Conservation (phyloP, 2,113 vertebrate genomes). For the Thinocorus orbignyianus region DNA sequence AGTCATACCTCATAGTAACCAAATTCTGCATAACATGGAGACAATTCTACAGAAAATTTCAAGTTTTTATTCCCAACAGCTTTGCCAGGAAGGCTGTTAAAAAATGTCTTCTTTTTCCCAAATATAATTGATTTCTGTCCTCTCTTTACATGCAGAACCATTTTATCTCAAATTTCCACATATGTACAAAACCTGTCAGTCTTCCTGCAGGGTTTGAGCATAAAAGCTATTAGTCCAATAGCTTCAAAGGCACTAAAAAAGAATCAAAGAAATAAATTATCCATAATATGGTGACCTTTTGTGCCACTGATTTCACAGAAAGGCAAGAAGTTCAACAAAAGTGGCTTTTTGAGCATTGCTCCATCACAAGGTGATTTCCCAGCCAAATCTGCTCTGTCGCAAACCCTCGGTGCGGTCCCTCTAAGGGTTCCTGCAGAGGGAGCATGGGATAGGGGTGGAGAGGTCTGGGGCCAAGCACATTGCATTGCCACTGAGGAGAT, state of each 20-base stretch:
- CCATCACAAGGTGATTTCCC: background rate
- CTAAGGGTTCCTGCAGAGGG: background rate
- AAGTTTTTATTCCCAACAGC: background rate
- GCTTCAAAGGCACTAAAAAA: background rate
- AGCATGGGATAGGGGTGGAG: fast-evolving
- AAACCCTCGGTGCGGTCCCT: background rate
- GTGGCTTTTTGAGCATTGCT: background rate
- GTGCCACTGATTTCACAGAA: background rate
- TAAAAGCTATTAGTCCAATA: background rate
- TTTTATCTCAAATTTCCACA: background rate
- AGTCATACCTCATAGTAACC: background rate
- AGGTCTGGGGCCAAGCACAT: fast-evolving
- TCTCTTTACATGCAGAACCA: background rate
- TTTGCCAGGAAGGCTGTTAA: background rate
- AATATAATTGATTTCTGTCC: background rate
- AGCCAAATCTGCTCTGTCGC: background rate
- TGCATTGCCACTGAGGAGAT: background rate
- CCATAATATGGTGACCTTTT: background rate
- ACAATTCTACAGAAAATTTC: background rate
- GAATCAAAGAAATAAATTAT: background rate
- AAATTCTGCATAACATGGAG: background rate
- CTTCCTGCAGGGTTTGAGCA: background rate
- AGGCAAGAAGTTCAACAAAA: background rate
- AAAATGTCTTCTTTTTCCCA: background rate
- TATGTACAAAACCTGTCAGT: background rate